These are phyloP conservation scores for Mnemiopsis leidyi DNA, from an alignment of 37 sponge, comb jelly and placozoan genomes.

Conservation along the genomic window DNA sequence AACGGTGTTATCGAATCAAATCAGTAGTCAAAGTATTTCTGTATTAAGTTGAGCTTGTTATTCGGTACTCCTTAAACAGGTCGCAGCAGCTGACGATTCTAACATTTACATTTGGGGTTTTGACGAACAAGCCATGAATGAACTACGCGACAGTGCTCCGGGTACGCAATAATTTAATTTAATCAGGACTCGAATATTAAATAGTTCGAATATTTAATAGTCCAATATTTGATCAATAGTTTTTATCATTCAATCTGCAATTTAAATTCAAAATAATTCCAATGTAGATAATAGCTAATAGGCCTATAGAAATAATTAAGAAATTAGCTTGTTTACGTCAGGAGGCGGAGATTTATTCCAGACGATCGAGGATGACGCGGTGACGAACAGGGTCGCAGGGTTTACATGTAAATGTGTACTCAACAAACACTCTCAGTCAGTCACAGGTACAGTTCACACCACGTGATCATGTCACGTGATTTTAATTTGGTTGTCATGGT, in stretches of 20 bases:
- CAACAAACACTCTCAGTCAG: constrained; percentile 1
- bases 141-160: background rate
- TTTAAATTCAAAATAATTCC: too few relatives aligned
- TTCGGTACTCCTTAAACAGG: constrained; percentile 44
- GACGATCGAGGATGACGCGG: background rate
- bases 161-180: too few relatives aligned
- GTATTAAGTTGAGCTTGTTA: background rate
- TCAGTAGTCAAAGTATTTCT: background rate
- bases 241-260: too few relatives aligned
- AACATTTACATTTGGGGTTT: background rate
- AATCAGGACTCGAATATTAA: too few relatives aligned
- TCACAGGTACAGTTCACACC: too few relatives aligned
- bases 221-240: too few relatives aligned
- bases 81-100: background rate
- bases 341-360: background rate
- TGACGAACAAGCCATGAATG: constrained; percentile 30
- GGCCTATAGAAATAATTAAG: too few relatives aligned
- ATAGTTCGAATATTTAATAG: too few relatives aligned
- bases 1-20: background rate
- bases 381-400: constrained; percentile 40
- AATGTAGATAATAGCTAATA: too few relatives aligned
- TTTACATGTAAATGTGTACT: background rate
- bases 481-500: too few relatives aligned
- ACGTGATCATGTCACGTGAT: too few relatives aligned
- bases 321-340: too few relatives aligned